Evolutionary conservation across 2,113 vertebrate genomes (phyloP).

Genomic region (Phycodurus eques): DNA sequence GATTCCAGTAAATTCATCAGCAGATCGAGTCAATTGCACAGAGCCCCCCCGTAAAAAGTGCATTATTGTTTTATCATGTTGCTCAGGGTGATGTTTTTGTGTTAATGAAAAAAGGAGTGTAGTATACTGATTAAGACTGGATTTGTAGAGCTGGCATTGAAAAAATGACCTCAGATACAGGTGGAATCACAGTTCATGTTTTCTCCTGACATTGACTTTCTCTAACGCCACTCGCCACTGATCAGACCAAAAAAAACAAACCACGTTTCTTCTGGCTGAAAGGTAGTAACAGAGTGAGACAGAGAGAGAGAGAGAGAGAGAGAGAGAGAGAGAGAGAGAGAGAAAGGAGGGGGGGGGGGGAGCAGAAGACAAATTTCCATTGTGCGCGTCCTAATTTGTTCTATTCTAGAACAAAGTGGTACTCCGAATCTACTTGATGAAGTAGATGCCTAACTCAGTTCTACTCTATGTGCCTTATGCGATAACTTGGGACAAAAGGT

Average conservation of each 20-base stretch:
- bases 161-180: slow-evolving; percentile 60
- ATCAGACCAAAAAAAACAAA: slow-evolving; percentile 87
- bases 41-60: slow-evolving; percentile 87
- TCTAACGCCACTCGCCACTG: slow-evolving; percentile 93
- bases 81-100: slow-evolving; percentile 92
- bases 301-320: no score
- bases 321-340: no score
- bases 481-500: slow-evolving; percentile 98
- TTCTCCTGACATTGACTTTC: slow-evolving; percentile 71
- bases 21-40: slow-evolving; percentile 79
- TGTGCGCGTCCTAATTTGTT: slow-evolving; percentile 92
- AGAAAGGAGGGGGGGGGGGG: no score
- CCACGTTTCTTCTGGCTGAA: slow-evolving; percentile 84
- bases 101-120: slow-evolving; percentile 39
- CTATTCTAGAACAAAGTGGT: slow-evolving; percentile 95
- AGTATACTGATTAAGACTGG: slow-evolving; percentile 42
- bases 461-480: slow-evolving; percentile 96
- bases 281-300: slow-evolving; percentile 69
- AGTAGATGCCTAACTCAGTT: slow-evolving; percentile 99
- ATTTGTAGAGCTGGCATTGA: slow-evolving; percentile 53
- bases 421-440: slow-evolving; percentile 92
- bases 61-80: slow-evolving; percentile 95
- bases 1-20: slow-evolving; percentile 43
- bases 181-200: slow-evolving; percentile 55
- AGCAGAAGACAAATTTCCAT: slow-evolving; percentile 76